Evolutionary conservation across 2,113 vertebrate species (phyloP).

Genomic region (Ammodytes dubius): DNA sequence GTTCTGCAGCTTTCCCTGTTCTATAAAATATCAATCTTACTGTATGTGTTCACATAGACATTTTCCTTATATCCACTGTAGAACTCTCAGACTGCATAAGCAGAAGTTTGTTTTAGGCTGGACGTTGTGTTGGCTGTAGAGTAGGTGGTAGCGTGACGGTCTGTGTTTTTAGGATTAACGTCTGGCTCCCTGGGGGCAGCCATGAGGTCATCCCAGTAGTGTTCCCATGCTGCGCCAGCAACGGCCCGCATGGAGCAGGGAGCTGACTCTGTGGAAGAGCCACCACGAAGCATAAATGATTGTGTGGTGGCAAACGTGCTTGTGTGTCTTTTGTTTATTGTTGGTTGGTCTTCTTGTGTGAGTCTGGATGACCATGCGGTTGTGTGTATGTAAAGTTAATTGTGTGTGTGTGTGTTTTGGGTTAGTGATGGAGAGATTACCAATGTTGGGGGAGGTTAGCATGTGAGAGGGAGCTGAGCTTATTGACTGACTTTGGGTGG

Average conservation of each 20-base stretch:
- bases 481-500: constrained; percentile 63
- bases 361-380: background rate
- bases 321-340: background rate
- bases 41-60: background rate
- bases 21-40: background rate
- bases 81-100: constrained; percentile 45
- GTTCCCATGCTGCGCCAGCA: constrained; percentile 49
- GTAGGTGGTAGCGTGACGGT: constrained; percentile 36
- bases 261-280: background rate
- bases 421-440: constrained; percentile 39
- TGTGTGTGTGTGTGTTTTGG: constrained; percentile 2
- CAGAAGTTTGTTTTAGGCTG: constrained; percentile 53
- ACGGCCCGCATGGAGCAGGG: background rate
- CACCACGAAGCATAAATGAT: background rate
- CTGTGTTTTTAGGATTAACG: constrained; percentile 78
- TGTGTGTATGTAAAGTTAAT: constrained; percentile 4
- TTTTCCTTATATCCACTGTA: constrained; percentile 3
- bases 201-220: constrained; percentile 65
- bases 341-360: constrained; percentile 26
- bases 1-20: background rate
- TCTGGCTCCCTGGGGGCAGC: constrained; percentile 69
- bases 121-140: constrained; percentile 40
- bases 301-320: constrained; percentile 3
- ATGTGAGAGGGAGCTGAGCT: constrained; percentile 28
- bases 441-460: constrained; percentile 10